Evolutionary conservation across 2,113 vertebrate species (phyloP), one percentile per base, ranked within the genome.

Genomic region (Corythaixoides concolor): DNA sequence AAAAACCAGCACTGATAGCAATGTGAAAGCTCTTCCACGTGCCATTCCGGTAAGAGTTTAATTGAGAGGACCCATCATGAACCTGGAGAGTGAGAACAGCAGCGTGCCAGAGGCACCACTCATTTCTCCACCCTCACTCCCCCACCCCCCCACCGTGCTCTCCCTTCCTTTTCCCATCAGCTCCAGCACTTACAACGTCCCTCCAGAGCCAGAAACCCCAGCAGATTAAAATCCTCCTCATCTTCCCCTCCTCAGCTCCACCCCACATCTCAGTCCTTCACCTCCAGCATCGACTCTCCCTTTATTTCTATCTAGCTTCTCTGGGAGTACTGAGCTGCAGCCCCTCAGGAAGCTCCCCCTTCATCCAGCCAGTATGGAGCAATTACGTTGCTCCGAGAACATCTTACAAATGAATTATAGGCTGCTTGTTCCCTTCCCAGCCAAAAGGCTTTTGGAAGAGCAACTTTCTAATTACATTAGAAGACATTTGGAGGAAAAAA

Each of bases 381-480:
- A 92, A 95, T 95, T 96, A 92, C 12, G n/a, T 4, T 55, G 67
- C 87, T 96, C 87, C 1, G 0, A 85, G 94, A 95, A 81, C 86
- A 91, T 85, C 84, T 93, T 72, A 96, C 89, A 92, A 96, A 97
- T 96, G n/a, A 92, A 94, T 97, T 95, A 97, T 79, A 68, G 53
- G 45, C 77, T 83, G 63, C 74, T 91, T 78, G 87, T 85, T 47
- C 58, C 37, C 79, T 89, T 89, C 49, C 62, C 55, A 76, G 92
- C 89, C 94, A 88, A 94, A 92, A 93, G 86, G 74, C 45, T 92
- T 88, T 95, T 90, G 91, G 69, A 94, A 89, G 45, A 88, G 30
- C 76, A 92, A 84, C 90, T 95, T 91, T 91, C 67, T 96, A 95
- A 95, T 93, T 95, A 88, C 76, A 88, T 95, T 95, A 96, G 60